Base-by-base conservation (phyloP, 2,113 vertebrate genomes). In the Etheostoma cragini region DNA sequence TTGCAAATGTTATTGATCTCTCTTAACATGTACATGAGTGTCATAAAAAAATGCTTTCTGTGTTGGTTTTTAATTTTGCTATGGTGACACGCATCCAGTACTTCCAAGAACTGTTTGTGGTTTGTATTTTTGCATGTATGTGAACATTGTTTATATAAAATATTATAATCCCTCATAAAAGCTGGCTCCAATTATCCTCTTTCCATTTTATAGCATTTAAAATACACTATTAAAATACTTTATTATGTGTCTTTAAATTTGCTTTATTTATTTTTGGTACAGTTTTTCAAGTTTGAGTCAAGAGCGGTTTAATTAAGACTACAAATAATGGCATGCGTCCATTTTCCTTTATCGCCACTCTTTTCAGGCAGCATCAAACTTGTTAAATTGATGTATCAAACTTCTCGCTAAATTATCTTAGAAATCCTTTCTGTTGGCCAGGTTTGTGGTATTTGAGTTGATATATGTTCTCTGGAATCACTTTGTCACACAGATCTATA, bases 51-150 rank as follows among this genome's bases (percentile, higher is more conserved):
- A 72, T 56, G 35, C 38, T 47, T 24, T 79, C 62, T 62, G 49
- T 90, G 78, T 81, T 82, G 42, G n/a, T 78, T 89, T 87, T 60
- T 72, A 83, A 54, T 76, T 84, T 86, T 84, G 76, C 72, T 68
- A 72, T 81, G 80, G 80, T 60, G 8, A 77, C 83, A 68, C 70
- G 58, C 78, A 63, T 67, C 64, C 49, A 67, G 35, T 52, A 54
- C 63, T 76, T 88, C 74, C 64, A 78, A 88, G 86, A 91, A 49
- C 68, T 72, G 82, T 73, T 86, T 91, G 89, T 64, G 91, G 89
- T 86, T 86, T 69, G 57, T 82, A 66, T 87, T 74, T 42, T 70
- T 87, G 66, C 76, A 69, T 77, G 77, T 73, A 84, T 77, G 54
- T 60, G 54, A 84, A 58, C 56, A 72, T 22, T 81, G 78, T 93